Evolutionary conservation across 2,113 vertebrate genomes (phyloP).

Genomic region (Sarotherodon lohbergeri): DNA sequence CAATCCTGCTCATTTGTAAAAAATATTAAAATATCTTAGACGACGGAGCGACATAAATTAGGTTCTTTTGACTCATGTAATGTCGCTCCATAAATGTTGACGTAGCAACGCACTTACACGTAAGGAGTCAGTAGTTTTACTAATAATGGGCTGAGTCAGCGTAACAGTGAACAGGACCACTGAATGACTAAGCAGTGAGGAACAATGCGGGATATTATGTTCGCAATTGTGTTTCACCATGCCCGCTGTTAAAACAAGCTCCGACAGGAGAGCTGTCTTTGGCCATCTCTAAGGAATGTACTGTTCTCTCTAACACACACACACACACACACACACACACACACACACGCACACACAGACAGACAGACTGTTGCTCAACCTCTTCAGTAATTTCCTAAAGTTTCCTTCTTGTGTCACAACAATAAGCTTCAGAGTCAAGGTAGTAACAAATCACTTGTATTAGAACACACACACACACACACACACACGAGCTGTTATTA

Average conservation of each 20-base stretch:
- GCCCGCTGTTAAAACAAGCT: conserved; percentile 13
- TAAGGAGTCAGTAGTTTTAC: background rate
- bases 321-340: background rate
- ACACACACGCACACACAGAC: too few relatives aligned
- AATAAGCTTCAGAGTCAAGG: background rate
- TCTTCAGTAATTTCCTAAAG: background rate
- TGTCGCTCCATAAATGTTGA: background rate
- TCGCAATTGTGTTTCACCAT: background rate
- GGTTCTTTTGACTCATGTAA: background rate
- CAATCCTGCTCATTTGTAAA: background rate
- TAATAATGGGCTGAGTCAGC: background rate
- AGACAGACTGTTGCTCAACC: background rate
- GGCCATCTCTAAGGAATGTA: conserved; percentile 11
- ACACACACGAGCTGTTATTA: background rate
- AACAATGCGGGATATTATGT: background rate
- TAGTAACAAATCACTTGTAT: background rate
- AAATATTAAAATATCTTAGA: background rate
- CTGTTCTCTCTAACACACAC: background rate
- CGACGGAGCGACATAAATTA: background rate
- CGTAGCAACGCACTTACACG: background rate
- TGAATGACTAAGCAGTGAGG: background rate
- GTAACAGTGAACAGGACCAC: background rate
- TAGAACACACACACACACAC: background rate
- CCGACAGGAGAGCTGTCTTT: conserved; percentile 11
- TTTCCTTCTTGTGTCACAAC: background rate